Evolutionary conservation across 1,140 invertebrate species (phyloP), one percentile per base, ranked within the genome.

Genomic region (Agraylea sexmaculata): DNA sequence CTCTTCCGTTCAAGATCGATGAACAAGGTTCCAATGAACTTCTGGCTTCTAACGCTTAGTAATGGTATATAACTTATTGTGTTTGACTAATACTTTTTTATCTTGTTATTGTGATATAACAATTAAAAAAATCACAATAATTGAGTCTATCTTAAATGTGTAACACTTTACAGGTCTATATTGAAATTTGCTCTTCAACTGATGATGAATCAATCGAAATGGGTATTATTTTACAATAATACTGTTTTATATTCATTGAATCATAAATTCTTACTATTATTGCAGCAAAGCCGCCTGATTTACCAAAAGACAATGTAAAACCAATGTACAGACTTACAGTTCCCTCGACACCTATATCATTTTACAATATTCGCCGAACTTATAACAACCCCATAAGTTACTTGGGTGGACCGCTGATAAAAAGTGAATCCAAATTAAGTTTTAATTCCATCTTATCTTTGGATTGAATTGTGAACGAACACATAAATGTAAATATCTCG

Each of bases 331-430:
- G 23, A 32, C 42, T 50, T n/a, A 42, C 23, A 21, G 17, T 50
- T 4, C 30, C 45, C 25, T 25, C 41, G 10, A n/a, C n/a, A n/a
- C 48, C 43, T 33, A 30, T 29, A 1, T 22, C 44, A 42, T 45
- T 55, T 49, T 53, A 51, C 43, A 54, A 51, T n/a, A 34, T 29
- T 22, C 64, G 64, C 43, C 66, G 78, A 42, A 74, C 70, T 43
- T 81, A 75, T 57, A 65, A 60, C 45, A 80, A 78, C 62, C 79
- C 79, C 27, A 63, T 83, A 51, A 81, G 77, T 59, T 82, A 81
- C 58, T 66, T 82, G 42, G 78, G 75, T 34, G 76, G 75, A 49
- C 73, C 75, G 16, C 64, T 64, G 49, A 57, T 78, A 45, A 57
- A 64, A 25, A 49, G 63, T 36, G 64, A 61, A 42, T 69, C 69